Percentiles rank a stretch among this genome's conserved stretches.
Evolutionary conservation across 2,797 vertebrate species (phyloP).

Genomic region (Sylvia borin): DNA sequence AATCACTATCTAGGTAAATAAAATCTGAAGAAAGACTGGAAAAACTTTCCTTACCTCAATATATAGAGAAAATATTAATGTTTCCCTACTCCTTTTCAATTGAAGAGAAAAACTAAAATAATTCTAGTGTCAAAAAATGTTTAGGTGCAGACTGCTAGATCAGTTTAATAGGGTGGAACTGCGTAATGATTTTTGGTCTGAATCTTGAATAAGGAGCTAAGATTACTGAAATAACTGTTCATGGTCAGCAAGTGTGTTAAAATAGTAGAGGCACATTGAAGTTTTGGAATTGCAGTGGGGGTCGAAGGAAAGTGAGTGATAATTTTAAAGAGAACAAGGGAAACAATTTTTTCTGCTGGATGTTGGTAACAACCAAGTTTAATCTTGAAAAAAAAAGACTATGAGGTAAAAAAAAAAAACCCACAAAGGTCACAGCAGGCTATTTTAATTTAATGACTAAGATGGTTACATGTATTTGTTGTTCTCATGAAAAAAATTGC

Average conservation of each 20-base stretch:
- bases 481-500: not conserved
- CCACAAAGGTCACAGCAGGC: not conserved
- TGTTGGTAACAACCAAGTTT: not conserved
- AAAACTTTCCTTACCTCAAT: not conserved
- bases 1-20: not conserved
- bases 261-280: not conserved
- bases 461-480: not conserved
- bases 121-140: not conserved
- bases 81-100: not conserved
- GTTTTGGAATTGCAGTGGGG: not conserved
- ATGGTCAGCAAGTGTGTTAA: not conserved
- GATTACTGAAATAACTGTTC: not conserved
- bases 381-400: not conserved
- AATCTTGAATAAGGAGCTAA: not conserved
- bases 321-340: not conserved
- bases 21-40: not conserved
- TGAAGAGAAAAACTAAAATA: not conserved
- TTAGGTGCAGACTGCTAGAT: not conserved
- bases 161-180: not conserved
- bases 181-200: not conserved
- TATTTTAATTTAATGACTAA: constrained; percentile 11
- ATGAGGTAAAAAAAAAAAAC: not conserved
- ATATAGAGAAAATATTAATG: not conserved
- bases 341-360: not conserved
- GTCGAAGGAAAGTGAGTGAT: not conserved